These are phyloP conservation scores for Holotrichia oblita DNA, from an alignment of 1,140 invertebrate genomes.

Conservation along the genomic window DNA sequence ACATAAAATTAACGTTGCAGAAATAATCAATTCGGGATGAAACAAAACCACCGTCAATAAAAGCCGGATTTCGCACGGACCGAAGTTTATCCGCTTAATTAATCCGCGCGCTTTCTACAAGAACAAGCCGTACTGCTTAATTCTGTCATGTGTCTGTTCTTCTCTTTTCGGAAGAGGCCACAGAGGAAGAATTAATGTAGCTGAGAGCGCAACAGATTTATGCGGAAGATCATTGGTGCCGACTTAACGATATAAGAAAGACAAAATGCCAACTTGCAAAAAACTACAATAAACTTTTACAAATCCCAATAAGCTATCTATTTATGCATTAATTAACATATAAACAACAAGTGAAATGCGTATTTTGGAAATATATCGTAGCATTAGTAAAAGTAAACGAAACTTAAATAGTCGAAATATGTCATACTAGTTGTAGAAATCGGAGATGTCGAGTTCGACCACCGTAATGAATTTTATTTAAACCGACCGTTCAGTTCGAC, in stretches of 20 bases:
- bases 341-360: no score
- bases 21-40: constrained; percentile 22
- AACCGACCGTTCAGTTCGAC: no score
- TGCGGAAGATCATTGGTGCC: constrained; percentile 2
- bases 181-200: constrained; percentile 1
- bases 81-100: constrained; percentile 34
- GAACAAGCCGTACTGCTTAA: constrained; percentile 8
- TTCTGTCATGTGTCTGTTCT: constrained; percentile 17
- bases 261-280: not conserved
- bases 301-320: no score
- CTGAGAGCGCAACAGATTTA: not conserved
- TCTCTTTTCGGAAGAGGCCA: not conserved
- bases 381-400: no score
- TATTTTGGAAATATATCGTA: no score
- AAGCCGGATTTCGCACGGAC: constrained; percentile 22
- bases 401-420: no score
- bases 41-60: constrained; percentile 24
- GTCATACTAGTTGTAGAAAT: no score
- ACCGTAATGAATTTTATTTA: no score
- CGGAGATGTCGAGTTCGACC: no score
- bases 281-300: not conserved
- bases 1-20: constrained; percentile 32
- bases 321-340: no score
- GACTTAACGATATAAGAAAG: not conserved
- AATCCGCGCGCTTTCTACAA: constrained; percentile 19